Evolutionary conservation across 37 sponge, comb jelly and placozoan genomes (phyloP).

Genomic region (Axinella damicornis): DNA sequence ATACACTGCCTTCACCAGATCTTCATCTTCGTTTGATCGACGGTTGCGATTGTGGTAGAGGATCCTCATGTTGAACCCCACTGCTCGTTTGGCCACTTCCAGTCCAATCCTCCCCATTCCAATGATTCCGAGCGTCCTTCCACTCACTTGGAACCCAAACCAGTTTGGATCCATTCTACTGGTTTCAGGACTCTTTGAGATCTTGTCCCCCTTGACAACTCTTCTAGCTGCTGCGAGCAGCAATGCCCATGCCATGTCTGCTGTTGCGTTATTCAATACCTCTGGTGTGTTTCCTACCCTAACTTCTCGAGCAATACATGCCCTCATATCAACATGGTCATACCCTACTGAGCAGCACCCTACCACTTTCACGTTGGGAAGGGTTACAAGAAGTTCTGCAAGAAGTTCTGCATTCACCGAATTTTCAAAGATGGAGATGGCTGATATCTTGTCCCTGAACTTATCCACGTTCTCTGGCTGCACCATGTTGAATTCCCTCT

Average conservation of each 20-base stretch:
- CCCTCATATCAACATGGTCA: slow-evolving; percentile 78
- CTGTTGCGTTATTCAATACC: slow-evolving; percentile 65
- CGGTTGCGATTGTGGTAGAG: slow-evolving; percentile 82
- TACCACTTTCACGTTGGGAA: slow-evolving; percentile 86
- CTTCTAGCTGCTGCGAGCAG: slow-evolving; percentile 75
- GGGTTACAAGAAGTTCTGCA: slow-evolving; percentile 37
- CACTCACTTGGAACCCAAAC: slow-evolving; percentile 71
- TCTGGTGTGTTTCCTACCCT: slow-evolving; percentile 83
- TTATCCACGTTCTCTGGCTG: slow-evolving; percentile 19
- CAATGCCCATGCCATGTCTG: slow-evolving; percentile 83
- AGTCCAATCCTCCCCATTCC: slow-evolving; percentile 93
- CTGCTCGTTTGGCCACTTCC: slow-evolving; percentile 76
- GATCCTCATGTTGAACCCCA: slow-evolving; percentile 84
- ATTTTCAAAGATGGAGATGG: slow-evolving; percentile 31
- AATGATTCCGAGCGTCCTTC: slow-evolving; percentile 80
- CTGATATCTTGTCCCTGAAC: slow-evolving; percentile 52
- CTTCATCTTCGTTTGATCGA: slow-evolving; percentile 45
- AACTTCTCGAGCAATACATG: slow-evolving; percentile 58
- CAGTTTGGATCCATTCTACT: slow-evolving; percentile 15
- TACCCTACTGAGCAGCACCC: slow-evolving; percentile 77
- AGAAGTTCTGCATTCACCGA: slow-evolving; percentile 28
- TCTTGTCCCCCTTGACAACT: slow-evolving; percentile 76
- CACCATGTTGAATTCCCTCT: slow-evolving; percentile 59
- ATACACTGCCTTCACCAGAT: slow-evolving; percentile 62
- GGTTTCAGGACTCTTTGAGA: slow-evolving; percentile 33